phyloP scores from a whole-genome alignment of 1,140 invertebrate genomes.

The Episyrphus balteatus region DNA sequence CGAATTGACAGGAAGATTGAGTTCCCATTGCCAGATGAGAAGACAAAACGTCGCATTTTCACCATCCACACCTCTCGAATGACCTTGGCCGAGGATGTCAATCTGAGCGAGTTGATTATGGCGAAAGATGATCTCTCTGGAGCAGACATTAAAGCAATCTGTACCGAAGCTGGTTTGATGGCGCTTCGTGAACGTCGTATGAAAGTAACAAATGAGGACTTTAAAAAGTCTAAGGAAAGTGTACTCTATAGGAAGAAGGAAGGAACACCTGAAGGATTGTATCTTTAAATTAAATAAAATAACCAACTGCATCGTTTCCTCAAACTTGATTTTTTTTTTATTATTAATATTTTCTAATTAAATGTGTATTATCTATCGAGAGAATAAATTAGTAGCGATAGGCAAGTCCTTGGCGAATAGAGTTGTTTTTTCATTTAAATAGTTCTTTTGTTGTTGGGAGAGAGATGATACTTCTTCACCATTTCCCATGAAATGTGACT shows the following conservation, averaged over 20 bases:
- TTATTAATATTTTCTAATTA: too few species aligned
- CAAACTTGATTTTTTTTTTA: too few species aligned
- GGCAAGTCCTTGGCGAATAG: conserved; percentile 11
- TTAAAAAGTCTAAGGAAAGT: conserved; percentile 99
- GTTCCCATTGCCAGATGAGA: conserved; percentile 98
- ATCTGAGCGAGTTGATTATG: conserved; percentile 96
- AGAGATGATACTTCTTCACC: too few species aligned
- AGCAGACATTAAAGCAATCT: conserved; percentile 96
- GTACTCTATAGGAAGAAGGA: conserved; percentile 99
- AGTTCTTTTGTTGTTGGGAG: too few species aligned
- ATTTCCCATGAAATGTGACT: conserved; percentile 13
- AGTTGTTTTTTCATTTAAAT: too few species aligned
- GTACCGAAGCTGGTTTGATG: conserved; percentile 97
- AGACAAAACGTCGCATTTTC: conserved; percentile 96
- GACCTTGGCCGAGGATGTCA: conserved; percentile 96
- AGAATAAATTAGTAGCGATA: conserved; percentile 23
- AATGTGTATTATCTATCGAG: too few species aligned
- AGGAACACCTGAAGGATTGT: conserved; percentile 96
- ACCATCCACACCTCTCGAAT: conserved; percentile 97
- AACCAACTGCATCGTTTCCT: too few species aligned
- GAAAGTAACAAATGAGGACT: conserved; percentile 99
- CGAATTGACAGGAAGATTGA: conserved; percentile 99
- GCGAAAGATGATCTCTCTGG: conserved; percentile 99
- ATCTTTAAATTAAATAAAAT: conserved; percentile 61
- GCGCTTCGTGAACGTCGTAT: conserved; percentile 94